Base-by-base conservation (phyloP, 2,113 vertebrate genomes). In the Speoplatyrhinus poulsoni region DNA sequence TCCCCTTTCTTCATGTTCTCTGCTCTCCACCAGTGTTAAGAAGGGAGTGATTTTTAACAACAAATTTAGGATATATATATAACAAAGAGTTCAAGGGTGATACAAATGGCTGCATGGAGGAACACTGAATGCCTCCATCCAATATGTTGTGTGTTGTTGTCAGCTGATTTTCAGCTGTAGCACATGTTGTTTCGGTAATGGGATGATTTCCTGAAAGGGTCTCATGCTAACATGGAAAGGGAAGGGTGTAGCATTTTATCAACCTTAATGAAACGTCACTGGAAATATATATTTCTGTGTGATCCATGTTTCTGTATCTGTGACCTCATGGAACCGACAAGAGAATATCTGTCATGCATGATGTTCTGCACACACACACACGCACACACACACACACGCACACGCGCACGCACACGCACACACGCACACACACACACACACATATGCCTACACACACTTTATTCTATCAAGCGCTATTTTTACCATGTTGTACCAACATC, bases 41-140 rank as follows among this genome's bases (percentile, higher is more conserved):
- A 16, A 72, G 60, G 66, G 72, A 73, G 52, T 59, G 59, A 65
- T 77, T 70, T 48, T 46, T 62, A 79, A 73, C 62, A 80, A 69
- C 67, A 76, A 80, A 86, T 85, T 73, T 76, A 69, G 83, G 76
- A 77, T 79, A 74, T 62, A 74, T 62, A 82, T 72, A 85, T 84
- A 55, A 67, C 72, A 49, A 81, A 77, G 65, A 76, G 62, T 55
- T 59, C 67, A 78, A 55, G 60, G 15, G 50, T 68, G 68, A 69
- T 68, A 73, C 12, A 81, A 77, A 70, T 57, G 52, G 60, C 15
- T 63, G 63, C 69, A 75, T 75, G 36, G 41, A 76, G 33, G 62
- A 68, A 47, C 63, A 67, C 19, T 78, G 56, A 65, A 80, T 54
- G 49, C 52, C 69, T 59, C 52, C 61, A 65, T 60, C 67, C 58